Evolutionary conservation across 2,888 invertebrate species (phyloP).

Genomic region (Sinopyrophorus schimmeli): DNA sequence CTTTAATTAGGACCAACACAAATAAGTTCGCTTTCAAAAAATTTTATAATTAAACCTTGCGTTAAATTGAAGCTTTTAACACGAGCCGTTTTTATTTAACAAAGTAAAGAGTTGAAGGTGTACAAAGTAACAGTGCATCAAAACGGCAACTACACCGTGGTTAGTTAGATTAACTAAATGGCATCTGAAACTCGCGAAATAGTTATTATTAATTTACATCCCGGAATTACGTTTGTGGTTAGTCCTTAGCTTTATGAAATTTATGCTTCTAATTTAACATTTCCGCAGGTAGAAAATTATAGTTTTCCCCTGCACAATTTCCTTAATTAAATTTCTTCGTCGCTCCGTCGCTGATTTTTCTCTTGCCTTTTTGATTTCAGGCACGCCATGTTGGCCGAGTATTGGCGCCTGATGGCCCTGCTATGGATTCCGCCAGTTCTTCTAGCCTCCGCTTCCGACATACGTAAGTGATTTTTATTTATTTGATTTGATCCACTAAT

Average conservation of each 20-base stretch:
- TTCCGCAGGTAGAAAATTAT: constrained; percentile 16
- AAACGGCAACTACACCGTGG: constrained; percentile 11
- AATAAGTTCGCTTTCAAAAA: no score
- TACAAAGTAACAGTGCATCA: constrained; percentile 2
- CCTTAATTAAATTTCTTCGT: background rate
- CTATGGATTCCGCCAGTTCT: constrained; percentile 48
- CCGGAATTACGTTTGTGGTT: constrained; percentile 25
- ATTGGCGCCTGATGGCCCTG: constrained; percentile 46
- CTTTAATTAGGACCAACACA: no score
- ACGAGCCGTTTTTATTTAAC: no score
- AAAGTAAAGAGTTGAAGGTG: no score
- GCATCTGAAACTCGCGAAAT: constrained; percentile 21
- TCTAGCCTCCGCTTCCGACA: constrained; percentile 47
- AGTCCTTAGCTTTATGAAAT: constrained; percentile 20
- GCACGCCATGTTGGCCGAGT: constrained; percentile 46
- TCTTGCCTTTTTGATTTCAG: constrained; percentile 18
- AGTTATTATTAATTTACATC: constrained; percentile 27
- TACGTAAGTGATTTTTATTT: constrained; percentile 45
- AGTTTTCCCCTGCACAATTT: constrained; percentile 13
- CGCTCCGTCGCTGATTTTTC: background rate
- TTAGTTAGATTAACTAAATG: constrained; percentile 26
- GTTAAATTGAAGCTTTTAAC: no score
- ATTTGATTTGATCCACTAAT: no score
- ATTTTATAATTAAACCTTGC: no score
- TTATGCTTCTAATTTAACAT: constrained; percentile 22